phyloP scores from a whole-genome alignment of 1,140 invertebrate genomes.

The Bombus turneri region DNA sequence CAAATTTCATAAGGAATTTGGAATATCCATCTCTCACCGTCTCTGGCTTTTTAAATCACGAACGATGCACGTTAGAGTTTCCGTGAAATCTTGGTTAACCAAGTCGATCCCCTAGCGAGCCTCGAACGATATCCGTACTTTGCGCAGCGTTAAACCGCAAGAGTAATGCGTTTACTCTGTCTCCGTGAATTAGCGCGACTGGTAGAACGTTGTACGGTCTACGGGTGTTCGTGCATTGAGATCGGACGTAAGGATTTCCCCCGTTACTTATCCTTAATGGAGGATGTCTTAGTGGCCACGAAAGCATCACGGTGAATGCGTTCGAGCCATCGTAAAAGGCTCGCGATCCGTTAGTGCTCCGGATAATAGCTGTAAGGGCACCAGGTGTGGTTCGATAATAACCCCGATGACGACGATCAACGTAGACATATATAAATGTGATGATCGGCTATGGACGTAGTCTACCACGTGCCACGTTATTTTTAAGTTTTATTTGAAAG shows the following conservation, averaged over 20 bases:
- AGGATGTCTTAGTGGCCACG: not conserved
- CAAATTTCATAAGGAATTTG: not conserved
- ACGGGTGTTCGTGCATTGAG: not conserved
- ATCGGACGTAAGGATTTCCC: conserved; percentile 5
- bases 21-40: not conserved
- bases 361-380: conserved; percentile 49
- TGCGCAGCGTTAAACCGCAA: not conserved
- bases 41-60: not conserved
- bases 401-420: conserved; percentile 30
- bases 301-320: not conserved
- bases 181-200: not conserved
- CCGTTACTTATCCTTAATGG: conserved; percentile 30
- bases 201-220: not conserved
- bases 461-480: not conserved
- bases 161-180: conserved; percentile 4
- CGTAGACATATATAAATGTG: not conserved
- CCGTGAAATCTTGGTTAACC: not conserved
- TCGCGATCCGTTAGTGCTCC: not conserved
- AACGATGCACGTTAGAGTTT: not conserved
- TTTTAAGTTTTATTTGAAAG: not conserved
- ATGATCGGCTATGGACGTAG: conserved; percentile 1
- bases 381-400: conserved; percentile 52
- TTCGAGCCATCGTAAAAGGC: conserved; percentile 3
- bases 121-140: not conserved
- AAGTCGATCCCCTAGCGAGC: not conserved